Percentiles rank a stretch among this genome's conserved stretches.
Conservation (phyloP, 2,113 vertebrate genomes). For the Dissostichus mawsoni region DNA sequence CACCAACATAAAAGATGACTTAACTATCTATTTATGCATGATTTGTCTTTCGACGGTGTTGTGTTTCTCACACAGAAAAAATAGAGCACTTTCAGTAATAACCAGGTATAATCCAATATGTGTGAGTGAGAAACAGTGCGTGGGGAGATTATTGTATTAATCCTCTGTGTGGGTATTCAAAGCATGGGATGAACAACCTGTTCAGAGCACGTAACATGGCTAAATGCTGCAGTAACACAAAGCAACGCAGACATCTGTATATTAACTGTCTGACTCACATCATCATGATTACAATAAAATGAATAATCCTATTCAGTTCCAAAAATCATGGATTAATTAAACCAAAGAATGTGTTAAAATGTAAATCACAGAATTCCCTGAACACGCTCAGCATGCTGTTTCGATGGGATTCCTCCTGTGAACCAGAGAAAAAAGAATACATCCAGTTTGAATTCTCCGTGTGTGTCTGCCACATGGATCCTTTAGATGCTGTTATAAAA, state of each 20-base stretch:
- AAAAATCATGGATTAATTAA: not conserved
- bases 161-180: not conserved
- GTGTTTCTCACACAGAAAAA: not conserved
- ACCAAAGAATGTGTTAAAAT: not conserved
- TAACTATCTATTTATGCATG: not conserved
- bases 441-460: conserved; percentile 1
- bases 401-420: conserved; percentile 8
- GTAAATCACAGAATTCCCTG: not conserved
- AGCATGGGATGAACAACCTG: not conserved
- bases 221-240: not conserved
- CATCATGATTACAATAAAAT: not conserved
- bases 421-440: conserved; percentile 2
- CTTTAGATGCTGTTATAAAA: conserved; percentile 23
- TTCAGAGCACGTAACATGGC: not conserved
- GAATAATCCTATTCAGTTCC: not conserved
- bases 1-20: not conserved
- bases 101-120: not conserved
- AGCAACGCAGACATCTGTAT: not conserved
- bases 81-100: not conserved
- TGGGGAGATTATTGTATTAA: not conserved
- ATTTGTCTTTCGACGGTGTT: not conserved
- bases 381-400: not conserved
- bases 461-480: conserved; percentile 14
- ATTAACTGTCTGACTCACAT: not conserved
- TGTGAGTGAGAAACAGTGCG: conserved; percentile 4